A percentile compares a stretch with the other conserved stretches of the same genome.
Evolutionary conservation across 2,888 invertebrate species (phyloP).

Genomic region (Euzophera pinguis): DNA sequence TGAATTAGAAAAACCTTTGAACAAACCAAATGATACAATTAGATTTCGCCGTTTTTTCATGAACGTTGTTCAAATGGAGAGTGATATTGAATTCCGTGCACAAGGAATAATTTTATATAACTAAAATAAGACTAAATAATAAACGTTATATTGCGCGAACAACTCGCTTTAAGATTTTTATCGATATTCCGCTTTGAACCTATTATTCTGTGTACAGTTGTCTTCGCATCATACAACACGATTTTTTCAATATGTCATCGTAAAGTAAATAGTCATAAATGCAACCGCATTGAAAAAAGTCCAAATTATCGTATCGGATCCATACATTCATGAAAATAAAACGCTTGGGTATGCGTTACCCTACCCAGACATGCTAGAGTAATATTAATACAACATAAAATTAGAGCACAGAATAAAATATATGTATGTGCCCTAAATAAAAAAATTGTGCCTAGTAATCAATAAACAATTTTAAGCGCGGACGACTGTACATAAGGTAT

Average conservation of each 20-base stretch:
- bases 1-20: too few species aligned
- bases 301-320: too few species aligned
- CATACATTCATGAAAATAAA: too few species aligned
- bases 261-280: too few species aligned
- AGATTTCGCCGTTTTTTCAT: slow-evolving; percentile 14
- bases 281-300: too few species aligned
- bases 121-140: slow-evolving; percentile 22
- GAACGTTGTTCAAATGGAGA: slow-evolving; percentile 21
- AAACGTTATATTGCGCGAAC: slow-evolving; percentile 16
- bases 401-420: too few species aligned
- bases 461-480: background rate
- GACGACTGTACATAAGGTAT: background rate
- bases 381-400: too few species aligned
- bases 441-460: too few species aligned
- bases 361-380: too few species aligned
- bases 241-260: too few species aligned
- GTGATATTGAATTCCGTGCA: slow-evolving; percentile 34
- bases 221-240: background rate
- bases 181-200: background rate
- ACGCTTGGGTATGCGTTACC: too few species aligned
- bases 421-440: too few species aligned
- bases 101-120: slow-evolving; percentile 36
- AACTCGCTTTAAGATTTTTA: slow-evolving; percentile 3
- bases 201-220: slow-evolving; percentile 2
- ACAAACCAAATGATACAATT: background rate